Evolutionary conservation across 2,888 invertebrate species (phyloP).

Genomic region (Lysandra bellargus): DNA sequence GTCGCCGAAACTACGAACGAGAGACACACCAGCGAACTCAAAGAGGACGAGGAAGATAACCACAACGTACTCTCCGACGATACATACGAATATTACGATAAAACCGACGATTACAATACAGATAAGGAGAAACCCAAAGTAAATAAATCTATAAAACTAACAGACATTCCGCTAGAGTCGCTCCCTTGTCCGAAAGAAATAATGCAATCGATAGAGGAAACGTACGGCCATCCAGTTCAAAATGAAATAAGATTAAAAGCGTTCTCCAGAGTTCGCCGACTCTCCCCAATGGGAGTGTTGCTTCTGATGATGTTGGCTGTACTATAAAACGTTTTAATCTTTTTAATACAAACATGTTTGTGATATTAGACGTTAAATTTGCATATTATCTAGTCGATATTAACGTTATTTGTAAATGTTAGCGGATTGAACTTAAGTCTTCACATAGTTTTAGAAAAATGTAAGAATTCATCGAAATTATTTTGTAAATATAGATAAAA

Average conservation of each 20-base stretch:
- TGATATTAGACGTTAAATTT: conserved; percentile 71
- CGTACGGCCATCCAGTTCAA: conserved; percentile 71
- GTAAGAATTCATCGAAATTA: conserved; percentile 11
- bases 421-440: conserved; percentile 34
- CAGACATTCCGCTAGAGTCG: conserved; percentile 66
- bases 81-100: conserved; percentile 70
- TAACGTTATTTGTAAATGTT: conserved; percentile 39
- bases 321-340: conserved; percentile 41
- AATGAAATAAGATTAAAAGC: conserved; percentile 75
- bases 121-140: conserved; percentile 54
- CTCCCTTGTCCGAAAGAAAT: conserved; percentile 75
- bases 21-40: conserved; percentile 55
- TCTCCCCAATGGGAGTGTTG: conserved; percentile 53
- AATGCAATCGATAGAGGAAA: conserved; percentile 67
- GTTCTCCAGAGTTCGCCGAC: conserved; percentile 56
- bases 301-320: conserved; percentile 51
- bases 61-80: conserved; percentile 61
- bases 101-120: conserved; percentile 60
- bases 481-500: conserved; percentile 21
- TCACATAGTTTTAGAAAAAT: conserved; percentile 15
- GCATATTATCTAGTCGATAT: conserved; percentile 50
- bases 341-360: conserved; percentile 61
- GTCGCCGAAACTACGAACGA: conserved; percentile 74
- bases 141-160: conserved; percentile 62
- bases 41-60: conserved; percentile 52